These are phyloP conservation scores for Bombus turneri DNA, from an alignment of 1,140 invertebrate genomes.

Conservation along the genomic window DNA sequence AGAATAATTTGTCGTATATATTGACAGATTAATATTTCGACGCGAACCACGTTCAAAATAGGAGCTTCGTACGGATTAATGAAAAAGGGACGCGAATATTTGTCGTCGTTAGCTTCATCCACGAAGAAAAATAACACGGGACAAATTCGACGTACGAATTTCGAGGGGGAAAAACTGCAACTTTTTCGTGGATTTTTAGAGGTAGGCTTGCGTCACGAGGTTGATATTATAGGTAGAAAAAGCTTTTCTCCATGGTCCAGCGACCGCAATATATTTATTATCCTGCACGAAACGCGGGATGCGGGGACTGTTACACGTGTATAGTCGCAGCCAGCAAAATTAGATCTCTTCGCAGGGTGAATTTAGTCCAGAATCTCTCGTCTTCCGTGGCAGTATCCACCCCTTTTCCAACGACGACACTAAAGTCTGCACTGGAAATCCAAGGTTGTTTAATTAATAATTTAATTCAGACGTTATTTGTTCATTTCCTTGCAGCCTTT, in stretches of 20 bases:
- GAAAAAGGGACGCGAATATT: too few species aligned
- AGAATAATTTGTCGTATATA: too few species aligned
- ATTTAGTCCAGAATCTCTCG: slow-evolving; percentile 39
- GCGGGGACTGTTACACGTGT: slow-evolving; percentile 39
- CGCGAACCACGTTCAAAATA: neutral
- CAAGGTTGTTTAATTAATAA: slow-evolving; percentile 57
- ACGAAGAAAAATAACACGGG: neutral
- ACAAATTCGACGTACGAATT: neutral
- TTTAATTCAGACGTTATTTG: slow-evolving; percentile 40
- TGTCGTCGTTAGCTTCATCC: neutral
- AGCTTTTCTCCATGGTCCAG: neutral
- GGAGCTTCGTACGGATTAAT: neutral
- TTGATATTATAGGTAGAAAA: neutral
- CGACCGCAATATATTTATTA: slow-evolving; percentile 44
- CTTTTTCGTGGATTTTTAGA: neutral
- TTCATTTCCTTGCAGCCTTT: neutral
- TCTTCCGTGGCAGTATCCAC: neutral
- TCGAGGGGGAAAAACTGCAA: neutral
- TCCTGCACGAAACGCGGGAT: slow-evolving; percentile 12
- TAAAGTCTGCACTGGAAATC: neutral
- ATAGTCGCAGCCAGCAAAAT: slow-evolving; percentile 38
- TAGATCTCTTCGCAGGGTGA: slow-evolving; percentile 53
- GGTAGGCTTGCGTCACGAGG: too few species aligned
- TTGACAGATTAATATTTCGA: too few species aligned
- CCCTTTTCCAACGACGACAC: neutral